These are phyloP conservation scores for Mormyrus proboscirostris DNA, from an alignment of 2,797 vertebrate genomes.

Conservation along the genomic window DNA sequence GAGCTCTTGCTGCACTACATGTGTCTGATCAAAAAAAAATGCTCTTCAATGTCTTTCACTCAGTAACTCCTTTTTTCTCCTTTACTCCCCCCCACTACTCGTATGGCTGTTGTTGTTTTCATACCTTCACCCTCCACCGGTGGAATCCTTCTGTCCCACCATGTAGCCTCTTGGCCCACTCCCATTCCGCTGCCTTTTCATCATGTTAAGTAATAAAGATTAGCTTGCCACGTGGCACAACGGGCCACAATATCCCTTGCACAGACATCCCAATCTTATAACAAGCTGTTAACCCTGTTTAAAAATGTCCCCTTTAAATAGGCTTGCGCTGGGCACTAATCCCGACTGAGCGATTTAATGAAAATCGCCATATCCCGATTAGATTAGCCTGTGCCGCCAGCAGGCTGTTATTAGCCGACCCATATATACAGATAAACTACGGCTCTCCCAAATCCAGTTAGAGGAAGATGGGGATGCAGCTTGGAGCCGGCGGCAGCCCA, in stretches of 20 bases:
- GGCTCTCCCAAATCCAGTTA: constrained; percentile 45
- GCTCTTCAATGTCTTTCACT: constrained; percentile 20
- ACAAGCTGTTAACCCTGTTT: constrained; percentile 68
- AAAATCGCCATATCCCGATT: constrained; percentile 67
- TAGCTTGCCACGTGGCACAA: constrained; percentile 43
- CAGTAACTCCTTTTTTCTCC: background rate
- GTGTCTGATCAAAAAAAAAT: constrained; percentile 34
- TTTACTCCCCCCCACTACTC: background rate
- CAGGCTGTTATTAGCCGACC: constrained; percentile 39
- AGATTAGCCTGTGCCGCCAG: constrained; percentile 51
- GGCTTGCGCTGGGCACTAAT: constrained; percentile 60
- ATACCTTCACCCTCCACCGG: background rate
- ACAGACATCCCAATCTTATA: constrained; percentile 48
- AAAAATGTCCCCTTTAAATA: constrained; percentile 62
- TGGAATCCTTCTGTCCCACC: constrained; percentile 47
- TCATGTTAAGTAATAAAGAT: constrained; percentile 56
- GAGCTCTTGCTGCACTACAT: constrained; percentile 32
- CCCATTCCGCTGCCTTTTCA: constrained; percentile 46
- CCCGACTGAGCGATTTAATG: constrained; percentile 61
- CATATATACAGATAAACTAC: constrained; percentile 43
- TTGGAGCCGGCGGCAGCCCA: constrained; percentile 16
- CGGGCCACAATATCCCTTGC: constrained; percentile 38
- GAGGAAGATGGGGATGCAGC: constrained; percentile 36
- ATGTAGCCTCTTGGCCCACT: constrained; percentile 36
- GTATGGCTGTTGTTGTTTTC: constrained; percentile 13